These are phyloP conservation scores for Meloidogyne exigua DNA, from an alignment of 1,140 invertebrate species.

Conservation along the genomic window DNA sequence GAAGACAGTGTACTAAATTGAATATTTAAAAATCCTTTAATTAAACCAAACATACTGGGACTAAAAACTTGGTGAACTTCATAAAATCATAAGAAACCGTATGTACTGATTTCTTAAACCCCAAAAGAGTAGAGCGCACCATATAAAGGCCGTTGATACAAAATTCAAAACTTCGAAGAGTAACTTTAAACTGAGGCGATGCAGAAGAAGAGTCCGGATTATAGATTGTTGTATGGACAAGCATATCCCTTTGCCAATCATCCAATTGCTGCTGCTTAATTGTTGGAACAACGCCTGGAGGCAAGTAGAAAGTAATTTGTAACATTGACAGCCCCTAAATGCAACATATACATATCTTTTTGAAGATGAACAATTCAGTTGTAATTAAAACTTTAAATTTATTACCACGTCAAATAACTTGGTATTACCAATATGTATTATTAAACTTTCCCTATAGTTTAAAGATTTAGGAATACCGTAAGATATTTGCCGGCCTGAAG, in stretches of 20 bases:
- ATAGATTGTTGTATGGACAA: slow-evolving; percentile 33
- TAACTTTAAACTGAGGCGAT: slow-evolving; percentile 22
- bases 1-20: slow-evolving; percentile 24
- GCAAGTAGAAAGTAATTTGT: slow-evolving; percentile 31
- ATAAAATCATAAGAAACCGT: slow-evolving; percentile 30
- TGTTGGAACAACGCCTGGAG: not conserved
- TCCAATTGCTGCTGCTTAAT: slow-evolving; percentile 25
- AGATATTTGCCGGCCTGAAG: slow-evolving; percentile 33
- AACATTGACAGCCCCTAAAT: slow-evolving; percentile 35
- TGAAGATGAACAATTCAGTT: too few relatives aligned
- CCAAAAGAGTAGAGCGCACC: slow-evolving; percentile 31
- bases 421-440: too few relatives aligned
- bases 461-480: slow-evolving; percentile 26
- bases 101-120: slow-evolving; percentile 27
- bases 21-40: not conserved
- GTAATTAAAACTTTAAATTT: too few relatives aligned
- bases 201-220: slow-evolving; percentile 7
- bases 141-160: slow-evolving; percentile 30
- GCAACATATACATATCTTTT: too few relatives aligned
- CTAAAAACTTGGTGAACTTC: slow-evolving; percentile 17
- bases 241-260: slow-evolving; percentile 36
- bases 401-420: too few relatives aligned
- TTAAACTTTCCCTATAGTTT: too few relatives aligned
- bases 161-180: slow-evolving; percentile 34
- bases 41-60: slow-evolving; percentile 18